These are phyloP conservation scores for Hipposideros armiger DNA, from an alignment of 2,113 vertebrate genomes.

Conservation along the genomic window DNA sequence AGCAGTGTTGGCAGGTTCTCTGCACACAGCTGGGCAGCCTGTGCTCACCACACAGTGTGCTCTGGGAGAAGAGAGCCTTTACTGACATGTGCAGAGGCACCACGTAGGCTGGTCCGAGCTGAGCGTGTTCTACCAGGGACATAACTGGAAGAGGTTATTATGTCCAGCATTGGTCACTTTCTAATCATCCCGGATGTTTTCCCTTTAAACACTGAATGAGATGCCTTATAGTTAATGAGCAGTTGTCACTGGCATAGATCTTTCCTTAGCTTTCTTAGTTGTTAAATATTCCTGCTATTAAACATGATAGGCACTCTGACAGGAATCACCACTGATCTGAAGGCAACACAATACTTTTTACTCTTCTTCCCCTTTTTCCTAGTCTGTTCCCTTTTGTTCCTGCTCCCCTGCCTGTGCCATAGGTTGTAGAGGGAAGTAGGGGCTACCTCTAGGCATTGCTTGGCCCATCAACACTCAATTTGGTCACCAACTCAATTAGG, in stretches of 20 bases:
- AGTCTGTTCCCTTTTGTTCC: not conserved
- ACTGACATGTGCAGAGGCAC: too few species aligned
- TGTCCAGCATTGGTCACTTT: not conserved
- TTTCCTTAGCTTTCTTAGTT: not conserved
- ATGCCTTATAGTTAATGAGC: not conserved
- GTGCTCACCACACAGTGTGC: not conserved
- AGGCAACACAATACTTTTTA: not conserved
- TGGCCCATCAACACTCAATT: not conserved
- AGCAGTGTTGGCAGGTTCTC: not conserved
- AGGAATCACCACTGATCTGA: not conserved
- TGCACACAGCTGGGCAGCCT: not conserved
- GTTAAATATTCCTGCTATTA: not conserved
- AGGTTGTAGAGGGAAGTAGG: too few species aligned
- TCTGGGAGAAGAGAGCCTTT: not conserved
- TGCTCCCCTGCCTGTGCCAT: not conserved
- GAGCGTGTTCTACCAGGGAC: not conserved
- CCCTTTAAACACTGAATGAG: not conserved
- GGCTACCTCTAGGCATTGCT: not conserved
- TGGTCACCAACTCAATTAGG: not conserved
- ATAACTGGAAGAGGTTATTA: too few species aligned
- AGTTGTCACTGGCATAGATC: too few species aligned
- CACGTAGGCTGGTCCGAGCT: fast-evolving
- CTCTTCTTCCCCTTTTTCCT: not conserved
- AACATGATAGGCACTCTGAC: not conserved
- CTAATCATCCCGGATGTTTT: not conserved